A percentile compares a stretch with the other conserved stretches of the same genome.
Conservation (phyloP, 2,113 vertebrate species). For the Leptobrachium ailaonicum region DNA sequence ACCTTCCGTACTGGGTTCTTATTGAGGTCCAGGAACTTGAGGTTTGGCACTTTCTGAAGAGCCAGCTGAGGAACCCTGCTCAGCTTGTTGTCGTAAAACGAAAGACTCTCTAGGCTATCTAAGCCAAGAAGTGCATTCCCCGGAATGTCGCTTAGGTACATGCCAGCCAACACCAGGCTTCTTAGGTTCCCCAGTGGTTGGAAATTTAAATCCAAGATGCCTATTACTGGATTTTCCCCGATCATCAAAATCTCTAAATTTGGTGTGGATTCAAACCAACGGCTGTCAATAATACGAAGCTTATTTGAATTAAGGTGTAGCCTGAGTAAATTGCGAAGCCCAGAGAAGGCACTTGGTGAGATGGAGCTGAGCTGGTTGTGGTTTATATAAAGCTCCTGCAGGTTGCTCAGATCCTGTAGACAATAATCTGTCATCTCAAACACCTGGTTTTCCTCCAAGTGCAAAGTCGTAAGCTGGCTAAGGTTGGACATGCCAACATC, state of each 20-base stretch:
- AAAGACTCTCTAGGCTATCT: conserved; percentile 94
- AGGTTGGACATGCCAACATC: conserved; percentile 91
- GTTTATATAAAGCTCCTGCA: conserved; percentile 97
- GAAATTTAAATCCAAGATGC: conserved; percentile 94
- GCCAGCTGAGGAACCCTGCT: conserved; percentile 86
- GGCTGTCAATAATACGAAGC: conserved; percentile 86
- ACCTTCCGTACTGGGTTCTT: conserved; percentile 96
- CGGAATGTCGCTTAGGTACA: conserved; percentile 93
- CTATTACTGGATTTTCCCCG: conserved; percentile 93
- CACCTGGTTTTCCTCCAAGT: conserved; percentile 96
- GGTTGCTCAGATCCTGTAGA: conserved; percentile 86
- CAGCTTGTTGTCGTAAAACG: conserved; percentile 95
- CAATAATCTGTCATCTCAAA: conserved; percentile 90
- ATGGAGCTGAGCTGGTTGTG: conserved; percentile 97
- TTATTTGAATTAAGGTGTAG: conserved; percentile 96
- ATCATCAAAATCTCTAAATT: conserved; percentile 98
- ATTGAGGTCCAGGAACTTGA: conserved; percentile 97
- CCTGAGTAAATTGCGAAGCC: conserved; percentile 85
- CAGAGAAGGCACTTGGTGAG: conserved; percentile 86
- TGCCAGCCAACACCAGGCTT: conserved; percentile 94
- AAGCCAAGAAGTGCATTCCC: conserved; percentile 93
- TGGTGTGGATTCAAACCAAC: conserved; percentile 94
- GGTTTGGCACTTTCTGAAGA: conserved; percentile 91
- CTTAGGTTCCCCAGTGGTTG: conserved; percentile 85
- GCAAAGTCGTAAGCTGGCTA: conserved; percentile 91